phyloP scores from a whole-genome alignment of 2,888 invertebrate species.

The Papilio protenor region DNA sequence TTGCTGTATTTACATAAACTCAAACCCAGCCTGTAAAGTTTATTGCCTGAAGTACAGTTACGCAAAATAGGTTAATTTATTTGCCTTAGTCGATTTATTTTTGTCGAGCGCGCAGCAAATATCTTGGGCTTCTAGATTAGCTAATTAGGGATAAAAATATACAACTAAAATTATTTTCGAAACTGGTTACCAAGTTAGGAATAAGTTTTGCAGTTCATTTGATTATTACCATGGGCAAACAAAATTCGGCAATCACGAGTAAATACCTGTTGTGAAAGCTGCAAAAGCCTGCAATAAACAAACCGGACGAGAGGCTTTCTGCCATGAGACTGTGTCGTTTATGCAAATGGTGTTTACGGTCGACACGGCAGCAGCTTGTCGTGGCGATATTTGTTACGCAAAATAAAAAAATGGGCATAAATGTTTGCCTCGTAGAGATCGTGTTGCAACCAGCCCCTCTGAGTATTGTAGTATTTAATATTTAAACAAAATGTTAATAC shows the following conservation, averaged over 20 bases:
- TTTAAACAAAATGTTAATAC: not conserved
- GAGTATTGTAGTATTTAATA: not conserved
- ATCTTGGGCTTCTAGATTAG: not conserved
- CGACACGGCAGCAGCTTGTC: not conserved
- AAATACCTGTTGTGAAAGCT: not conserved
- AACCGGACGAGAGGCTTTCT: conserved; percentile 11
- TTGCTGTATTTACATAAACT: conserved; percentile 23
- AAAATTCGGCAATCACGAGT: not conserved
- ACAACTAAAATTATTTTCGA: not conserved
- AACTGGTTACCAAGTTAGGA: too few species aligned
- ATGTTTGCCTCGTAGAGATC: not conserved
- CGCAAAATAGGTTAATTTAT: conserved; percentile 17
- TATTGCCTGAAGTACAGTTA: conserved; percentile 16
- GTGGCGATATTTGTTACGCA: not conserved
- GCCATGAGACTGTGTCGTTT: conserved; percentile 8
- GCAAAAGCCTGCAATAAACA: conserved; percentile 9
- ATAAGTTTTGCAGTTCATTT: not conserved
- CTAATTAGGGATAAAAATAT: not conserved
- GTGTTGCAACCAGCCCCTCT: not conserved
- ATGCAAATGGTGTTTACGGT: not conserved
- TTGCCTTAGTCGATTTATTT: not conserved
- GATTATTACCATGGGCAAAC: not conserved
- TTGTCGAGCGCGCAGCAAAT: not conserved
- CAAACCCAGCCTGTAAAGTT: conserved; percentile 5
- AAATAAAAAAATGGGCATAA: not conserved